Percentiles rank a stretch among this genome's conserved stretches.
phyloP scores from a whole-genome alignment of 2,888 invertebrate species.

The Chaetogeoica ovagalla region DNA sequence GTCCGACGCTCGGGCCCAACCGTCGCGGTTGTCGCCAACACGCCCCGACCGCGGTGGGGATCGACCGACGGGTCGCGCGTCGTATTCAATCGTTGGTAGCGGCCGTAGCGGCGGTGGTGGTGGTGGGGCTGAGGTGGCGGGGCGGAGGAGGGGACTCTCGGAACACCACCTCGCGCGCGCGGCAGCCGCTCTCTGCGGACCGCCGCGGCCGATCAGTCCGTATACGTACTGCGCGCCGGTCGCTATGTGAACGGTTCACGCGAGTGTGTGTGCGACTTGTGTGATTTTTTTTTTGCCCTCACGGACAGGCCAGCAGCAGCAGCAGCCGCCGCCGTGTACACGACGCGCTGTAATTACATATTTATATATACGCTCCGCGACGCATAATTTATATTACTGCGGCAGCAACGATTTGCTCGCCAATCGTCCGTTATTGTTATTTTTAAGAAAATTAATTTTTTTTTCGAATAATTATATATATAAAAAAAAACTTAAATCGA shows the following conservation, averaged over 20 bases:
- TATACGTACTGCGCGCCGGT: constrained; percentile 52
- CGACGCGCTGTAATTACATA: no score
- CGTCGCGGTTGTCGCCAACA: constrained; percentile 21
- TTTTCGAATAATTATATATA: no score
- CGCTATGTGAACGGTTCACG: constrained; percentile 52
- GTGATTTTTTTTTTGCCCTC: constrained; percentile 32
- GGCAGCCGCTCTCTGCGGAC: constrained; percentile 43
- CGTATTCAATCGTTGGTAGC: neutral
- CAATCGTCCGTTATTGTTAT: no score
- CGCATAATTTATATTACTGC: no score
- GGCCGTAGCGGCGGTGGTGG: neutral
- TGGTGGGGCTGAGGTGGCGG: no score
- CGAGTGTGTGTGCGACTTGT: constrained; percentile 37
- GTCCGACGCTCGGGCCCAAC: constrained; percentile 40
- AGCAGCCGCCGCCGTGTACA: neutral
- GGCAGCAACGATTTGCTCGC: no score
- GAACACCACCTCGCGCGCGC: constrained; percentile 25
- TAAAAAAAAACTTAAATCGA: no score
- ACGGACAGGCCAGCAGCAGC: neutral
- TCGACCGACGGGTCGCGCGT: neutral
- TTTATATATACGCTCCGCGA: no score
- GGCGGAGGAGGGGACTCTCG: neutral
- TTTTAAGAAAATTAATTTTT: no score
- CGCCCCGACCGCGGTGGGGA: constrained; percentile 20
- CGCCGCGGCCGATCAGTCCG: constrained; percentile 50